These are phyloP conservation scores for Rhyzopertha dominica DNA, from an alignment of 1,140 invertebrate genomes.

Conservation along the genomic window DNA sequence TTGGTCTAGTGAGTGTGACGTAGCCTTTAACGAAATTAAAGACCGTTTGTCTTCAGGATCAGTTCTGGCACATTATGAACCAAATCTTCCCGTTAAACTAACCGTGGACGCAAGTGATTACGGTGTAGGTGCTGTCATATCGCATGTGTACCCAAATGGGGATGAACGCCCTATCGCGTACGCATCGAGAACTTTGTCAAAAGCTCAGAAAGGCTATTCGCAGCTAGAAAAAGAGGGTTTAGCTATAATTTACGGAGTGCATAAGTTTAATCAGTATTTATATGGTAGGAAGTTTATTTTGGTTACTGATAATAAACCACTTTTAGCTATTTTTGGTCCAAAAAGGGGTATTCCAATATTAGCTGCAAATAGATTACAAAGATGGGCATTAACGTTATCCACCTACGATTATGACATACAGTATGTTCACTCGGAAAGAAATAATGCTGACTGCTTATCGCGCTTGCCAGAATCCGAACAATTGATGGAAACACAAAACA, in stretches of 20 bases:
- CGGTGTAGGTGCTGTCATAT: constrained; percentile 42
- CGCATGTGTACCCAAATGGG: constrained; percentile 35
- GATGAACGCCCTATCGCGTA: constrained; percentile 37
- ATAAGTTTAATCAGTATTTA: constrained; percentile 51
- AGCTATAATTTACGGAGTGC: constrained; percentile 48
- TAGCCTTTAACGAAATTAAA: constrained; percentile 27
- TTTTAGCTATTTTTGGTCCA: constrained; percentile 23
- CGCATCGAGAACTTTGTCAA: constrained; percentile 33
- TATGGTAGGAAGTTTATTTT: constrained; percentile 49
- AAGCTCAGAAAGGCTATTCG: constrained; percentile 41
- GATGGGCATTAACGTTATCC: no score
- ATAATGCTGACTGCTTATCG: no score
- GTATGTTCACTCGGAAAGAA: no score
- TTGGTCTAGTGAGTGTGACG: constrained; percentile 11
- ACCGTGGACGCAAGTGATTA: constrained; percentile 43
- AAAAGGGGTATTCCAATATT: constrained; percentile 28
- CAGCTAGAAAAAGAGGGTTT: constrained; percentile 36
- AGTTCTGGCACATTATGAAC: constrained; percentile 40
- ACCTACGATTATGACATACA: no score
- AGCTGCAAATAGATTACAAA: no score
- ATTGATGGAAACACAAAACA: no score
- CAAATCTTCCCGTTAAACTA: constrained; percentile 33
- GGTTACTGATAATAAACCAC: constrained; percentile 50
- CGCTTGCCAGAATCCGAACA: no score
- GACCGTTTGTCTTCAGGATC: constrained; percentile 22